phyloP scores from a whole-genome alignment of 1,140 invertebrate species.

The Zaprionus tsacasi region DNA sequence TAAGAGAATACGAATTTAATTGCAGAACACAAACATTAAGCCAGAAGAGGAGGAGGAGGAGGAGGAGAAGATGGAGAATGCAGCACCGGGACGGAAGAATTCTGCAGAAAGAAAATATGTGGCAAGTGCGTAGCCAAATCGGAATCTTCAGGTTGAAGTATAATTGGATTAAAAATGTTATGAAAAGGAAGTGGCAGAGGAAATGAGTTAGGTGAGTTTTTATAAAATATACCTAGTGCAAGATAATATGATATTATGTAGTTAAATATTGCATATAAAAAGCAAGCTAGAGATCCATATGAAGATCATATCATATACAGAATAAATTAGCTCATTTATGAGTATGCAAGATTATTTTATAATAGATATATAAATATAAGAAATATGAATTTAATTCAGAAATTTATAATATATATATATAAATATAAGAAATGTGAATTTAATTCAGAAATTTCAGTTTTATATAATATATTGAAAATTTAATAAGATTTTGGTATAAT shows the following conservation, averaged over 20 bases:
- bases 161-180: conserved; percentile 24
- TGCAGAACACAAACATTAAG: conserved; percentile 74
- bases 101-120: conserved; percentile 25
- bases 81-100: background rate
- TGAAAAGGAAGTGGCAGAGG: background rate
- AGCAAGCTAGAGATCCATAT: too few species aligned
- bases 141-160: conserved; percentile 18
- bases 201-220: background rate
- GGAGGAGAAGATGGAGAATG: background rate
- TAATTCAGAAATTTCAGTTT: too few species aligned
- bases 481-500: too few species aligned
- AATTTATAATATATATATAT: too few species aligned
- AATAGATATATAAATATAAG: too few species aligned
- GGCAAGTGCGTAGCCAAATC: background rate
- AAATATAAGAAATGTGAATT: too few species aligned
- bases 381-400: too few species aligned
- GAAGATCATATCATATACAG: too few species aligned
- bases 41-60: background rate
- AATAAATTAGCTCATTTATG: too few species aligned
- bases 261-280: background rate
- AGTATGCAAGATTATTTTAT: too few species aligned
- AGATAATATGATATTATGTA: background rate
- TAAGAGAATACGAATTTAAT: conserved; percentile 81
- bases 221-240: background rate
- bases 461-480: too few species aligned